Conservation (phyloP, 2,797 vertebrate species). For the Gymnodraco acuticeps region DNA sequence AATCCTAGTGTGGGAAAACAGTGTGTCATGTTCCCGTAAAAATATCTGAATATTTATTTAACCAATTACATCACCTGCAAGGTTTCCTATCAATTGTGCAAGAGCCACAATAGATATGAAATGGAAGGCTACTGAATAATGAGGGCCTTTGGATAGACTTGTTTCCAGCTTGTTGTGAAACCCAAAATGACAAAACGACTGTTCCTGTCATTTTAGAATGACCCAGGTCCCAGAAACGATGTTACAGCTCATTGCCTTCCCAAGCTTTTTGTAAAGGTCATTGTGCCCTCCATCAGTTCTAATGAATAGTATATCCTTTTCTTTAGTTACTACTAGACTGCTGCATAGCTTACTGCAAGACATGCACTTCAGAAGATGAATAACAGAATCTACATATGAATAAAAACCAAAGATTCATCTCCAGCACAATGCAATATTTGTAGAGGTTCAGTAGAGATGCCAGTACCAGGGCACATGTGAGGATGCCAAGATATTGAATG, state of each 20-base stretch:
- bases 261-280: not conserved
- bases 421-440: not conserved
- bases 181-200: not conserved
- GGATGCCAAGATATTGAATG: conserved; percentile 18
- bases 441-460: not conserved
- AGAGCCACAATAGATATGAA: conserved; percentile 21
- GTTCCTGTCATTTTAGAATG: not conserved
- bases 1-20: conserved; percentile 49
- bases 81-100: conserved; percentile 18
- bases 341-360: not conserved
- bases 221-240: not conserved
- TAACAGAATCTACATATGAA: not conserved
- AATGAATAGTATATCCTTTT: not conserved
- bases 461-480: not conserved
- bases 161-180: conserved; percentile 13
- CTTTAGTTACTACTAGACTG: no score
- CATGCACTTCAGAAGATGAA: not conserved
- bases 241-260: not conserved
- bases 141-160: conserved; percentile 13
- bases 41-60: conserved; percentile 33
- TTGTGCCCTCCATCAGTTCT: not conserved
- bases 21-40: conserved; percentile 34
- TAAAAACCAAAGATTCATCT: not conserved
- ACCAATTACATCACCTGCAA: not conserved
- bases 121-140: conserved; percentile 22